These are phyloP conservation scores for Palythoa heliodiscus DNA, from an alignment of 92 coral and sea anemone species.

Conservation along the genomic window DNA sequence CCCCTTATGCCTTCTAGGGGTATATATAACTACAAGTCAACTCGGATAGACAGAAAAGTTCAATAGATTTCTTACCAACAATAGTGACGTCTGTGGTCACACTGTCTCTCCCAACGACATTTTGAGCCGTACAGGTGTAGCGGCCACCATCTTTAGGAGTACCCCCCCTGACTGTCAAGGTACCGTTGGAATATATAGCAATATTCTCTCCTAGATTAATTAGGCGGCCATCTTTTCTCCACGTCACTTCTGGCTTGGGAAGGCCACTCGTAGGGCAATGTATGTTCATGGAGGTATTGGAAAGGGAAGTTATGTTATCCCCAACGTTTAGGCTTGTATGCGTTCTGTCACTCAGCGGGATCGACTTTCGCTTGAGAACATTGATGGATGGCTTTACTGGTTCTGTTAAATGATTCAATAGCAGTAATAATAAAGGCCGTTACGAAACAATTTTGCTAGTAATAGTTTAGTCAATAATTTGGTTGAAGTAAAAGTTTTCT, in stretches of 20 bases:
- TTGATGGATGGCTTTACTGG: slow-evolving; percentile 34
- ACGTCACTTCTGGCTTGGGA: slow-evolving; percentile 44
- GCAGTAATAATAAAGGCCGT: background rate
- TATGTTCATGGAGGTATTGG: slow-evolving; percentile 45
- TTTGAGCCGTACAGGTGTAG: slow-evolving; percentile 49
- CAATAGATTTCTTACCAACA: slow-evolving; percentile 25
- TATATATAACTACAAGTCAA: too few relatives aligned
- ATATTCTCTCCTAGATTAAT: background rate
- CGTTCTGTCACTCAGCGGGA: slow-evolving; percentile 41
- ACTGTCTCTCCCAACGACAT: slow-evolving; percentile 26
- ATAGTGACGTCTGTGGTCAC: slow-evolving; percentile 32
- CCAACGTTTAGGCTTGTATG: slow-evolving; percentile 31
- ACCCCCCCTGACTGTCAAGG: slow-evolving; percentile 31
- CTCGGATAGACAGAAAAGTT: too few relatives aligned
- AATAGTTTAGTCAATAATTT: too few relatives aligned
- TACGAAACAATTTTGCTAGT: too few relatives aligned
- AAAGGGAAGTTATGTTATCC: slow-evolving; percentile 46
- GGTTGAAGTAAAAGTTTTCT: too few relatives aligned
- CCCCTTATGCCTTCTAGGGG: too few relatives aligned
- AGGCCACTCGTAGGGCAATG: slow-evolving; percentile 49
- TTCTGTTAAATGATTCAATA: background rate
- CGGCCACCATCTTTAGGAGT: slow-evolving; percentile 30
- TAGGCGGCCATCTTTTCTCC: slow-evolving; percentile 47
- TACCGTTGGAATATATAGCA: slow-evolving; percentile 3
- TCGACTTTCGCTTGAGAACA: background rate